phyloP scores from a whole-genome alignment of 1,140 invertebrate species.

The Amphibalanus amphitrite region DNA sequence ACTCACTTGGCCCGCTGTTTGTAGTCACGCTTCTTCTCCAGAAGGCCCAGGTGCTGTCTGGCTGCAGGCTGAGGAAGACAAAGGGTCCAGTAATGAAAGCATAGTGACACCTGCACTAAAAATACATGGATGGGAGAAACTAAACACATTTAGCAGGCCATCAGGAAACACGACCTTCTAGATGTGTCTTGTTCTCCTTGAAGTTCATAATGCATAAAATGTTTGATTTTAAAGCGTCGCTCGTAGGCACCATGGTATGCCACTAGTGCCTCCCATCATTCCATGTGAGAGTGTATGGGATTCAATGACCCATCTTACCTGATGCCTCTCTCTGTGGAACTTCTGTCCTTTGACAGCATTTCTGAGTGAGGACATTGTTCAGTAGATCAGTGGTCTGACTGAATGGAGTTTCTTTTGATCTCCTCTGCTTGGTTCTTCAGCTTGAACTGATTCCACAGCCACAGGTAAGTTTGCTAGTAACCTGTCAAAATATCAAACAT shows the following conservation, averaged over 20 bases:
- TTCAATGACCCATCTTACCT: not conserved
- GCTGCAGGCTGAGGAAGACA: not conserved
- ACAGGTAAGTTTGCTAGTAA: no score
- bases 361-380: slow-evolving; percentile 70
- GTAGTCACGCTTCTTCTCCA: not conserved
- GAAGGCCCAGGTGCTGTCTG: not conserved
- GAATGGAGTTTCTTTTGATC: no score
- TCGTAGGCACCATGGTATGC: not conserved
- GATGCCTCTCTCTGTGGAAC: slow-evolving; percentile 53
- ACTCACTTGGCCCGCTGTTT: not conserved
- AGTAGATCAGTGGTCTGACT: no score
- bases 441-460: no score
- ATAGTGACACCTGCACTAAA: not conserved
- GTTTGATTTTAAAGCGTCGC: not conserved
- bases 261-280: not conserved
- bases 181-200: no score
- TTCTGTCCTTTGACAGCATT: slow-evolving; percentile 71
- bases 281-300: not conserved
- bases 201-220: no score
- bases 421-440: no score
- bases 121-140: not conserved
- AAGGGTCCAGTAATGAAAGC: not conserved
- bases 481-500: no score
- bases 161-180: no score
- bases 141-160: not conserved